Conservation (phyloP, 2,113 vertebrate species). For the Chamaea fasciata region DNA sequence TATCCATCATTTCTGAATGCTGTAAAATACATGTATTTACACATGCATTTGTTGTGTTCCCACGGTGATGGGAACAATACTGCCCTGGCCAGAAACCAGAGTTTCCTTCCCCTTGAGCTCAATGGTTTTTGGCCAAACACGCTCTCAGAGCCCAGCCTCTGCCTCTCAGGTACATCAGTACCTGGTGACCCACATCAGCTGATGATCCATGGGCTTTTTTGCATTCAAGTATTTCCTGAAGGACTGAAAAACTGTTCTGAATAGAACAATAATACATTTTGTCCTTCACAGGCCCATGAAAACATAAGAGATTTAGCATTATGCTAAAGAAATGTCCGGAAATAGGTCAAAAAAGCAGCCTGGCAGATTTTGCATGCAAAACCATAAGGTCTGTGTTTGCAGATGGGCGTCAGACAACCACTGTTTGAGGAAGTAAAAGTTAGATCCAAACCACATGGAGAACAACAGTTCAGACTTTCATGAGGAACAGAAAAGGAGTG, state of each 20-base stretch:
- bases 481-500: background rate
- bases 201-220: background rate
- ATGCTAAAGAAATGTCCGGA: background rate
- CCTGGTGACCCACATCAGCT: background rate
- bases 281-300: background rate
- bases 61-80: constrained; percentile 39
- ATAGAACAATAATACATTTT: background rate
- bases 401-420: background rate
- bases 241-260: background rate
- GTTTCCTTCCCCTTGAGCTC: background rate
- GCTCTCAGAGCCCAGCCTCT: background rate
- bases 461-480: background rate
- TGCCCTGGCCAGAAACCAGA: constrained; percentile 19
- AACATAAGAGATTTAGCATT: background rate
- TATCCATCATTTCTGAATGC: constrained; percentile 31
- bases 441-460: background rate
- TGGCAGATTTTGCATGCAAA: constrained; percentile 5
- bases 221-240: background rate
- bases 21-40: background rate
- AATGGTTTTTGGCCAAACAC: background rate
- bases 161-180: background rate
- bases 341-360: constrained; percentile 8
- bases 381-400: background rate
- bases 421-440: background rate
- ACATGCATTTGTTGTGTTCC: constrained; percentile 22